Conservation (phyloP, 1,140 invertebrate genomes). For the Scaptodrosophila lebanonensis region DNA sequence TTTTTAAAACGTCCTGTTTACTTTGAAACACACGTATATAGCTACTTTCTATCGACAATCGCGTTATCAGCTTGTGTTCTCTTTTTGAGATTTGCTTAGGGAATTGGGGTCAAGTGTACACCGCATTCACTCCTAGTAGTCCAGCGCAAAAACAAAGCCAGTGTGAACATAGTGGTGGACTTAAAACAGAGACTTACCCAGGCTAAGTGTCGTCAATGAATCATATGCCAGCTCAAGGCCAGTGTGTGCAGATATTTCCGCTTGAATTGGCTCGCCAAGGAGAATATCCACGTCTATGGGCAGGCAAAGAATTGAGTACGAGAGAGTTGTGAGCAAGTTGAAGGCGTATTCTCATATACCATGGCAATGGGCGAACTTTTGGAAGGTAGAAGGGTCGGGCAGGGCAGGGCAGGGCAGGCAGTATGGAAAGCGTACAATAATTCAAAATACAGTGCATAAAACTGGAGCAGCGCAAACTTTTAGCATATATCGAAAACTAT, state of each 20-base stretch:
- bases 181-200: slow-evolving; percentile 77
- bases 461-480: slow-evolving; percentile 22
- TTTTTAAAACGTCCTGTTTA: too few relatives aligned
- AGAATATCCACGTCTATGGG: slow-evolving; percentile 81
- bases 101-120: slow-evolving; percentile 54
- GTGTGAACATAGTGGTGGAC: slow-evolving; percentile 28
- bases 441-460: slow-evolving; percentile 45
- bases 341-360: too few relatives aligned
- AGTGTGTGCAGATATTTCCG: slow-evolving; percentile 80
- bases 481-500: slow-evolving; percentile 49
- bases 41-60: too few relatives aligned
- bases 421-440: slow-evolving; percentile 18
- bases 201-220: slow-evolving; percentile 79
- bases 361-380: too few relatives aligned
- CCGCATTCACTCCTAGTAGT: slow-evolving; percentile 15
- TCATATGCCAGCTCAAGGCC: slow-evolving; percentile 81
- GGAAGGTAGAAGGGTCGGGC: neutral
- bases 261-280: slow-evolving; percentile 81
- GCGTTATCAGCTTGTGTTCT: too few relatives aligned
- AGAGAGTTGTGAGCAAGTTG: slow-evolving; percentile 18
- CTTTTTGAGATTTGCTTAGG: too few relatives aligned
- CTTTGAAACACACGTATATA: too few relatives aligned
- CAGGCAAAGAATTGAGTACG: slow-evolving; percentile 5
- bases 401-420: neutral
- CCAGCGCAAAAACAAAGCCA: slow-evolving; percentile 36